Evolutionary conservation across 2,797 vertebrate genomes (phyloP), one percentile per base, ranked within the genome.

Genomic region (Champsocephalus esox): DNA sequence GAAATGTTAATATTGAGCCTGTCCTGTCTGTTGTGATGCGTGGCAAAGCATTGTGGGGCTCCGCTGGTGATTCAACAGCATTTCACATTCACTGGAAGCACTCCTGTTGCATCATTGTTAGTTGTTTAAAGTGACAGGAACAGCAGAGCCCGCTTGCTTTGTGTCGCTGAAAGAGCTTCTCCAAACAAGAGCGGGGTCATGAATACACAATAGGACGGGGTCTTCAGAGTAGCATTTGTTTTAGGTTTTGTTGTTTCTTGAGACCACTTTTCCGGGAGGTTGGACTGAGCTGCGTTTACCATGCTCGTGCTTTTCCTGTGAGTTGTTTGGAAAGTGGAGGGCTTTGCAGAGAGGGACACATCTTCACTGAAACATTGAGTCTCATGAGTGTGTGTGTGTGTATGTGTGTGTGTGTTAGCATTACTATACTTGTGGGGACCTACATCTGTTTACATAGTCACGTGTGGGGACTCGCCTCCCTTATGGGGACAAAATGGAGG

Each of bases 1-100:
- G 89, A 95, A 94, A 95, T 95, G 94, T 94, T 94, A 96, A 95
- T 94, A 95, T 92, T 93, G 92, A 90, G 90, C 77, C 93, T 68
- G 90, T 92, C 90, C 82, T 92, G 89, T 81, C 92, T 93, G 92
- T 96, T 95, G 94, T 95, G 91, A 95, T 95, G 93, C 92, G 43
- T 83, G 83, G 80, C 64, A 75, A 82, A 83, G 88, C 76, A 92
- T 90, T 93, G 92, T 93, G 75, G 66, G 44, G 67, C 81, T 83
- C 73, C 58, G 70, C 83, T 92, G 92, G 90, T 81, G 79, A 87
- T 89, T 90, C 87, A 73, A 70, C 89, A 77, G 82, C 69, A 82
- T 94, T 94, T 94, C 80, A 83, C 89, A 94, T 94, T 93, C 86
- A 73, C 85, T 84, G 90, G 89, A 91, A 92, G 85, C 90, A 86